Base-by-base conservation (phyloP, 2,113 vertebrate genomes). In the Prunella fulvescens region DNA sequence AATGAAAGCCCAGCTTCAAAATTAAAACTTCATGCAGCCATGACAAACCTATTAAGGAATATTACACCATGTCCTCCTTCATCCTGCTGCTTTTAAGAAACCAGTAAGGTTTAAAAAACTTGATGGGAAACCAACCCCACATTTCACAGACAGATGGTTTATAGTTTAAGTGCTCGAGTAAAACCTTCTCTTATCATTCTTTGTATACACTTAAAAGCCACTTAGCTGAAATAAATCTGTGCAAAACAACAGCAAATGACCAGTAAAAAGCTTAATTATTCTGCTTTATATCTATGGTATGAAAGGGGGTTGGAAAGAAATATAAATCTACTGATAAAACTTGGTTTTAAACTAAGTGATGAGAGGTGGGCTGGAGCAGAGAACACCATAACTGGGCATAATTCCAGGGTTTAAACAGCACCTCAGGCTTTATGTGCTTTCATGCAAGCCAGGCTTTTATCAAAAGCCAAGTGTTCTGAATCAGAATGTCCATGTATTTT, bases 241-340 rank as follows among this genome's bases (percentile, higher is more conserved):
- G 42, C 61, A 90, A 90, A 96, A 95, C 80, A 77, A 74, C 87
- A 94, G 45, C 12, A 97, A 96, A 96, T 89, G 86, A 90, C 91
- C 70, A 92, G n/a, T 54, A 90, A 93, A 93, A 48, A 77, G 79
- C 77, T 91, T 81, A 96, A 93, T 94, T 96, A 88, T 90, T 90
- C 47, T 56, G 65, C 73, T 94, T 92, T 95, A 72, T 60, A 48
- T 81, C 12, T 76, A 17, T 10, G 5, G 26, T 4, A 70, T 73
- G 56, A 85, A 91, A 81, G 20, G n/a, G 7, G 5, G n/a, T 2
- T 57, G 22, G 58, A 26, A 67, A 66, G 18, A 20, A 77, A 73
- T 70, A 78, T 4, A 33, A 45, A 72, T 69, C 50, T 56, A 25
- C 28, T 77, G 78, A 35, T 47, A 80, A 77, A 76, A 24, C 54